phyloP scores from a whole-genome alignment of 2,797 vertebrate genomes.

The Lemur catta region DNA sequence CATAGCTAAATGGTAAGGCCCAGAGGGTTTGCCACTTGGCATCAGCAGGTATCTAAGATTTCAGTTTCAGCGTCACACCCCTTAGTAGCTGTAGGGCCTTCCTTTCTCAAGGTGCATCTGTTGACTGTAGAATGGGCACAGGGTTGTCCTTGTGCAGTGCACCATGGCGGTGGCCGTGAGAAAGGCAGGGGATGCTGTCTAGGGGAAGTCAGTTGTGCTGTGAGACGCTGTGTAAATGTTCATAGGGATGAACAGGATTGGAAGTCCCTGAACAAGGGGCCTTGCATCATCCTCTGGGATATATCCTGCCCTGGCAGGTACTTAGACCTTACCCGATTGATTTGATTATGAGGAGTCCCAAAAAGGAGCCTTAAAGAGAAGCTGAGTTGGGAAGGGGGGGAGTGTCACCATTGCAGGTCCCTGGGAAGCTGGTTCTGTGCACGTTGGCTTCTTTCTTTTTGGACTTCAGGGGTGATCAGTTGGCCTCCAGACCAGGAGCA shows the following conservation, averaged over 20 bases:
- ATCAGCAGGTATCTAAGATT: not conserved
- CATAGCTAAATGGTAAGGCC: not conserved
- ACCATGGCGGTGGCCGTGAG: accelerated
- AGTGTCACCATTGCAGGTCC: not conserved
- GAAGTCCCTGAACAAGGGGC: not conserved
- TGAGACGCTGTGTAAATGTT: not conserved
- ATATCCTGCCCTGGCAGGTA: not conserved
- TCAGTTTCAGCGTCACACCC: not conserved
- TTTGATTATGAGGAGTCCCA: not conserved
- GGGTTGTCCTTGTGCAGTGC: not conserved
- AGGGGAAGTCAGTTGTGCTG: not conserved
- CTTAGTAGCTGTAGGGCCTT: not conserved
- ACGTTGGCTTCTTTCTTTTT: not conserved
- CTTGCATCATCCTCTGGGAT: not conserved
- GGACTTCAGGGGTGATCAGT: not conserved
- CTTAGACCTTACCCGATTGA: not conserved
- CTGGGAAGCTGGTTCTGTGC: not conserved
- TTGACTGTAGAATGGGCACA: not conserved
- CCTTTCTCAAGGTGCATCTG: not conserved
- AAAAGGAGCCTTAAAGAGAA: not conserved
- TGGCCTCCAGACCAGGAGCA: not conserved
- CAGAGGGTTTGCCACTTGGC: not conserved
- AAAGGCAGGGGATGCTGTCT: not conserved
- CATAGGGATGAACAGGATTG: not conserved
- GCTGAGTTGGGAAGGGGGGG: not conserved